Percentiles rank a stretch among this genome's conserved stretches.
phyloP scores from a whole-genome alignment of 1,140 invertebrate genomes.

The Asbolus verrucosus region DNA sequence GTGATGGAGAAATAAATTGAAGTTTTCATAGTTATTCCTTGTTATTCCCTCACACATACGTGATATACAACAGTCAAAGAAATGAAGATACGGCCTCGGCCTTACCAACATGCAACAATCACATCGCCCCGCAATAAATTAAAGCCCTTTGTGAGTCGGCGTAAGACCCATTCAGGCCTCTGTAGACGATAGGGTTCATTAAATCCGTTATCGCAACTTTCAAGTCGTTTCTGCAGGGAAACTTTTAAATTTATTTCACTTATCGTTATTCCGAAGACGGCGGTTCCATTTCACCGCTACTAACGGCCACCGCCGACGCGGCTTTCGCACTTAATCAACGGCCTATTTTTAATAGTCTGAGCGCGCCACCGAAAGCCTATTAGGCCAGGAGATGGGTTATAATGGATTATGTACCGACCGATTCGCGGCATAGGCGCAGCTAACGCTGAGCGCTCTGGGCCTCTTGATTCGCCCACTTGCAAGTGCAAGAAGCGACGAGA shows the following conservation, averaged over 20 bases:
- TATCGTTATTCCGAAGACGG: conserved; percentile 61
- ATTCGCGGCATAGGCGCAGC: no score
- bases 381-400: conserved; percentile 18
- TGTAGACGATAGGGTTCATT: conserved; percentile 63
- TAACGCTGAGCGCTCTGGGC: no score
- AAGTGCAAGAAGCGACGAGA: no score
- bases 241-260: conserved; percentile 65
- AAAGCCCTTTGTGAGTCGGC: conserved; percentile 58
- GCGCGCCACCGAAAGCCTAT: conserved; percentile 28
- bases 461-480: no score
- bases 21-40: conserved; percentile 52
- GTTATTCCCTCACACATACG: conserved; percentile 39
- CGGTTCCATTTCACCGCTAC: conserved; percentile 53
- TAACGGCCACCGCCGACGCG: conserved; percentile 42
- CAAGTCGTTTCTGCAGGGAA: conserved; percentile 60
- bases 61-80: conserved; percentile 47
- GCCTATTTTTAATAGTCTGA: conserved; percentile 49
- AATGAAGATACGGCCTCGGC: conserved; percentile 45
- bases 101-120: conserved; percentile 61
- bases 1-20: conserved; percentile 56
- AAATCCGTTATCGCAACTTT: conserved; percentile 64
- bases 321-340: conserved; percentile 45
- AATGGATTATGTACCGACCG: conserved; percentile 30
- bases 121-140: conserved; percentile 61
- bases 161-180: conserved; percentile 59